phyloP scores from a whole-genome alignment of 2,888 invertebrate genomes.

The Timandra comae region DNA sequence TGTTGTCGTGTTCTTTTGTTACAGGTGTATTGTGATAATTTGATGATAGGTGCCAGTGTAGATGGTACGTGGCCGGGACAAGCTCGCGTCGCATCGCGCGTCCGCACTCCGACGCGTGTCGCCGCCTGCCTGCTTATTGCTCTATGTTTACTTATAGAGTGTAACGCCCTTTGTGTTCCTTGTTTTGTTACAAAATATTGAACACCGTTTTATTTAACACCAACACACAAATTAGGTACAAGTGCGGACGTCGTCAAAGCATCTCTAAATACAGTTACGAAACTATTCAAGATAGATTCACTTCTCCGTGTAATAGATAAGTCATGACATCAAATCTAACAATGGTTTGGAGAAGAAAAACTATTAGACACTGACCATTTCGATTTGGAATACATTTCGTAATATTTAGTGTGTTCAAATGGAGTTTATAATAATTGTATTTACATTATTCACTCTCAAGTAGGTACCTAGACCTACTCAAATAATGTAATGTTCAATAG shows the following conservation, averaged over 20 bases:
- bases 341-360: conserved; percentile 1
- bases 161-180: conserved; percentile 74
- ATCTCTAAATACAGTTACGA: conserved; percentile 47
- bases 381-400: too few species aligned
- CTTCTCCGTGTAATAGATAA: conserved; percentile 13
- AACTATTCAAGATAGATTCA: conserved; percentile 28
- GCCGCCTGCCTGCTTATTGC: conserved; percentile 31
- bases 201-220: conserved; percentile 76
- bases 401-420: too few species aligned
- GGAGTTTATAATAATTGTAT: too few species aligned
- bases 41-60: conserved; percentile 47
- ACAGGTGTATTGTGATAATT: conserved; percentile 54
- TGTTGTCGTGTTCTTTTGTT: conserved; percentile 32
- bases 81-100: conserved; percentile 10
- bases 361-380: neutral
- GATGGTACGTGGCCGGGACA: conserved; percentile 16
- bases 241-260: conserved; percentile 50
- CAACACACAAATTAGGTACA: conserved; percentile 67
- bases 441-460: too few species aligned
- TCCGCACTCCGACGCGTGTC: conserved; percentile 35
- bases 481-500: too few species aligned
- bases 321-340: conserved; percentile 6
- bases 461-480: too few species aligned
- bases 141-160: conserved; percentile 61
- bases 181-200: conserved; percentile 77